Evolutionary conservation across 2,113 vertebrate species (phyloP), one percentile per base, ranked within the genome.

Genomic region (Charadrius vociferus): DNA sequence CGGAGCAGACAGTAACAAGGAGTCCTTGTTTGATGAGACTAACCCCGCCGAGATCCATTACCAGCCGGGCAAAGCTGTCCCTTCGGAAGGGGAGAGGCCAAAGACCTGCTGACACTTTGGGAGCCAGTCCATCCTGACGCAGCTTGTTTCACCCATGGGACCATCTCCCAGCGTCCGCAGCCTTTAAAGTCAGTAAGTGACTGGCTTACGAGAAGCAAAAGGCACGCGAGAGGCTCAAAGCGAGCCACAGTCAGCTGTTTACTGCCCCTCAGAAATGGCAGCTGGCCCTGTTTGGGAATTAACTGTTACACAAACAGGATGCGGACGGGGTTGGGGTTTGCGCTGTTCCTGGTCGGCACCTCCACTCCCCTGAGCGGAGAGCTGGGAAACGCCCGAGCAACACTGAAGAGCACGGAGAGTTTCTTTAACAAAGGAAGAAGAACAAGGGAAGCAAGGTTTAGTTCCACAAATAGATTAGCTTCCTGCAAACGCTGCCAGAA

Each of bases 341-440:
- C 7, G 92, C 87, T 56, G 34, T 39, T 55, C 32, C 59, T 84
- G 89, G 56, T 72, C 58, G 2, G 62, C 85, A 91, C 81, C 95
- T 95, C 89, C 90, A 36, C 58, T 90, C 62, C 90, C 93, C 85
- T 12, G 37, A 94, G 80, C 52, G 0, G 22, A 21, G 67, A n/a
- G 97, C 88, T 49, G 96, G 90, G 92, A 55, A 86, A 88, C 95
- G 81, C 95, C 95, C 81, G 20, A 89, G 93, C 56, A 30, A 4
- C 17, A 2, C 43, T 10, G 8, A 49, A 37, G 37, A 39, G 89
- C 68, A 12, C 77, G 0, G 59, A 75, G 93, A 93, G 95, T 58
- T 89, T 56, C 95, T 85, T n/a, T 34, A 92, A 97, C 96, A 97
- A 95, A 97, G 86, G 94, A 17, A 94, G 86, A 95, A 18, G 91